These are phyloP conservation scores for Florisuga fusca DNA, from an alignment of 2,797 vertebrate genomes.

Conservation along the genomic window DNA sequence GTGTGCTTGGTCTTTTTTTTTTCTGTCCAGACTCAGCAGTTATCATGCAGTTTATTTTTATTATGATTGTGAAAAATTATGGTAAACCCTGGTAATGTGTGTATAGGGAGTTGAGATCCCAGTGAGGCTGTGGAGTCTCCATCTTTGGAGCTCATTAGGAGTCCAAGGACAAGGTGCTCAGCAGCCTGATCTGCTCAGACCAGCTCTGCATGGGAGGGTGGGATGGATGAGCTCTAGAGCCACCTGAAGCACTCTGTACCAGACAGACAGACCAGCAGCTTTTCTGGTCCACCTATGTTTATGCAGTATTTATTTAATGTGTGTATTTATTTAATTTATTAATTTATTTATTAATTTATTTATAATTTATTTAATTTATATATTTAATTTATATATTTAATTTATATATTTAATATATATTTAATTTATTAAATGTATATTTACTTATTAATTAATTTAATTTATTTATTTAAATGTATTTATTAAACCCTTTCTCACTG, in stretches of 20 bases:
- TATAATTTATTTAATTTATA: no score
- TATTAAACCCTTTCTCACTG: constrained; percentile 14
- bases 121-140: neutral
- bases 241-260: neutral
- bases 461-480: neutral
- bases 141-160: neutral
- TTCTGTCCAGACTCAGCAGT: neutral
- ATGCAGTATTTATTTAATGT: neutral
- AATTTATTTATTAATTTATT: no score
- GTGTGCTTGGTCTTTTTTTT: constrained; percentile 25
- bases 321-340: no score
- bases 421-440: no score
- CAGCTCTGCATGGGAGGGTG: neutral
- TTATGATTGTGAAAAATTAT: neutral
- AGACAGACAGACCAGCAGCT: neutral
- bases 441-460: no score
- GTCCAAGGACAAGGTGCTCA: neutral
- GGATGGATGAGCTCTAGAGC: neutral
- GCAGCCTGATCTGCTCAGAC: neutral
- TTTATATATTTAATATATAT: no score
- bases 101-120: neutral
- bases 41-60: neutral
- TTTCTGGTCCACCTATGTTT: neutral
- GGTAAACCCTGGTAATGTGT: neutral
- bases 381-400: no score